These are phyloP conservation scores for Pogoniulus pusillus DNA, from an alignment of 2,797 vertebrate genomes.

Conservation along the genomic window DNA sequence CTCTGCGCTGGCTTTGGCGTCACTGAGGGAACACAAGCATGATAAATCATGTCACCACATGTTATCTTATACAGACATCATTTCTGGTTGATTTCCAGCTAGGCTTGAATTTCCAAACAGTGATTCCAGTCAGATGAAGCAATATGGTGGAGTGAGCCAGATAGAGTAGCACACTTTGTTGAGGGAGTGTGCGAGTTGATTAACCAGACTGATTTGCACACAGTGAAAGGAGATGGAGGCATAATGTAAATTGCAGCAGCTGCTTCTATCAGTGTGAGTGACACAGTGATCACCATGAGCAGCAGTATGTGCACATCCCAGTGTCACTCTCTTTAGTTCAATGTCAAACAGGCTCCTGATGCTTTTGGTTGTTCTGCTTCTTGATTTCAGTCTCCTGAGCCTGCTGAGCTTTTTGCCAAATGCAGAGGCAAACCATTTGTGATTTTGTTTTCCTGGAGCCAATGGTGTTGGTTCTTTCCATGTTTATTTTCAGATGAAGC, in stretches of 20 bases:
- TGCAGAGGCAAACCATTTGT: neutral
- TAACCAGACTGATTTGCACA: neutral
- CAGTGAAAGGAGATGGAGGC: neutral
- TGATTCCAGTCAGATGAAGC: conserved; percentile 4
- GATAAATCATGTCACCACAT: neutral
- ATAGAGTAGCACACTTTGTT: neutral
- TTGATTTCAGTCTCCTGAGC: neutral
- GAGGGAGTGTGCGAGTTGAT: neutral
- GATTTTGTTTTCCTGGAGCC: neutral
- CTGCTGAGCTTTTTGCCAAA: neutral
- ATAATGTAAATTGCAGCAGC: neutral
- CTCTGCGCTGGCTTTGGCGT: neutral
- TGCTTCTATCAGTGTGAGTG: neutral
- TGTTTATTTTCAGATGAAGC: neutral
- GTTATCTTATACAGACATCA: neutral
- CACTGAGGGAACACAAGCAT: neutral
- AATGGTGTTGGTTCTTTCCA: neutral
- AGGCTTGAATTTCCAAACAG: neutral
- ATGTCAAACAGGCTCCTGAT: neutral
- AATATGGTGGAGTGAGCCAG: neutral
- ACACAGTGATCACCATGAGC: neutral
- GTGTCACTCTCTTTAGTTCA: neutral
- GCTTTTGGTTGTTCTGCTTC: neutral
- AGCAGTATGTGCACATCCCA: neutral
- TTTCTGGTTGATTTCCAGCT: neutral